phyloP scores from a whole-genome alignment of 2,888 invertebrate species.

The Aporophyla lueneburgensis region DNA sequence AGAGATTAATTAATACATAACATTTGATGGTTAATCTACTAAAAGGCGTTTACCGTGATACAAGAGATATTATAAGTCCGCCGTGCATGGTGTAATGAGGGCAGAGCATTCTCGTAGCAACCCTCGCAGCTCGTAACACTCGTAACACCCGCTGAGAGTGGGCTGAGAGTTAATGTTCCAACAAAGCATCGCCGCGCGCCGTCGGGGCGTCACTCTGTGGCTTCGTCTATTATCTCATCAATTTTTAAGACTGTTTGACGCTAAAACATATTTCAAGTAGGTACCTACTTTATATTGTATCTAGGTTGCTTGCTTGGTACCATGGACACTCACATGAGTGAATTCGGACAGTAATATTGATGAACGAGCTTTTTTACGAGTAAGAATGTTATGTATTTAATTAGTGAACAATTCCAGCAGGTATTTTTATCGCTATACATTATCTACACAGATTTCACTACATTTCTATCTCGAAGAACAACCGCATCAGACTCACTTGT shows the following conservation, averaged over 20 bases:
- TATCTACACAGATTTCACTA: background rate
- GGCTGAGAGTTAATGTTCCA: conserved; percentile 4
- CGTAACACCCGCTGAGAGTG: background rate
- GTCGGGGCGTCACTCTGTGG: background rate
- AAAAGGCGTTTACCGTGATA: background rate
- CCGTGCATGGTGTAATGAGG: too few species aligned
- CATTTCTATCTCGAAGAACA: background rate
- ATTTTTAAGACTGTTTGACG: conserved; percentile 15
- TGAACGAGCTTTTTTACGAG: background rate
- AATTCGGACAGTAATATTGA: background rate
- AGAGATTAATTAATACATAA: background rate
- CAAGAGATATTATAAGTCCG: conserved; percentile 5
- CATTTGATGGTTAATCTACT: conserved; percentile 1
- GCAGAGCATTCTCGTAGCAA: background rate
- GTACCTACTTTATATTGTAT: background rate
- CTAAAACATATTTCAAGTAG: conserved; percentile 8
- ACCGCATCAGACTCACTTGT: conserved; percentile 14
- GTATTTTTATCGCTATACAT: background rate
- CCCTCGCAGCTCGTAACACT: background rate
- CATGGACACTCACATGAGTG: background rate
- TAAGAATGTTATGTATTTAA: background rate
- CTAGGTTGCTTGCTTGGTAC: background rate
- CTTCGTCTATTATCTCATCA: conserved; percentile 16
- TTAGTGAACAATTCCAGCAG: background rate
- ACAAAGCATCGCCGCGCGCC: background rate